phyloP scores from a whole-genome alignment of 2,888 invertebrate genomes.

The Drosophila melanocephala region DNA sequence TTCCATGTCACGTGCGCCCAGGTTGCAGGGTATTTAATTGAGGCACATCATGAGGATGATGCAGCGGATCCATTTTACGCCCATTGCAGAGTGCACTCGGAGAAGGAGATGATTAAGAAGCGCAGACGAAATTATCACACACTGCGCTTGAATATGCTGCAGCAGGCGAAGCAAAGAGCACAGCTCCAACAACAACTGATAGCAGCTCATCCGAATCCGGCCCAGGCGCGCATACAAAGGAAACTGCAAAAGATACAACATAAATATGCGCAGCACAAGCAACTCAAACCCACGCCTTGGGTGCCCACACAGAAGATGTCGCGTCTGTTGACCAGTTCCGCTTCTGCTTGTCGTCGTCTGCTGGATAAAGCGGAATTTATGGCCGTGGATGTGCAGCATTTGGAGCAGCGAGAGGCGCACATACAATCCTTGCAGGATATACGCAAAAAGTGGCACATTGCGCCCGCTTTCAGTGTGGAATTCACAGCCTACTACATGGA shows the following conservation, averaged over 20 bases:
- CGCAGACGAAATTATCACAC: conserved; percentile 94
- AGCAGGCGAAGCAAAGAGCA: conserved; percentile 86
- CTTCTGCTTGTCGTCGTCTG: conserved; percentile 93
- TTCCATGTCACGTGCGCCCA: conserved; percentile 99
- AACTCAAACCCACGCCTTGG: conserved; percentile 92
- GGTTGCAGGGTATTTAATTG: conserved; percentile 95
- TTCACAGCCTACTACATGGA: conserved; percentile 97
- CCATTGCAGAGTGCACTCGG: conserved; percentile 97
- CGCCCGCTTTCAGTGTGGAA: conserved; percentile 97
- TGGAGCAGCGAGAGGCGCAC: conserved; percentile 94
- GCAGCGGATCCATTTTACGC: conserved; percentile 99
- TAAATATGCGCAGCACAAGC: conserved; percentile 92
- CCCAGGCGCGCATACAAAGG: conserved; percentile 91
- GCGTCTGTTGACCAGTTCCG: conserved; percentile 94
- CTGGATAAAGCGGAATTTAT: conserved; percentile 94
- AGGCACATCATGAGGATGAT: conserved; percentile 96
- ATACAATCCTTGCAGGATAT: conserved; percentile 93
- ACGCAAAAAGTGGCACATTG: conserved; percentile 96
- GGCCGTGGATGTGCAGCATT: conserved; percentile 93
- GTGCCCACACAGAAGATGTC: conserved; percentile 98
- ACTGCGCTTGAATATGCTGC: conserved; percentile 92
- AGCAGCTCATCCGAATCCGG: conserved; percentile 87
- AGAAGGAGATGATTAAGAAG: conserved; percentile 93
- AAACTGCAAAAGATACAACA: conserved; percentile 94
- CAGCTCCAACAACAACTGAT: conserved; percentile 52